phyloP scores from a whole-genome alignment of 2,113 vertebrate species.

The Siniperca chuatsi region DNA sequence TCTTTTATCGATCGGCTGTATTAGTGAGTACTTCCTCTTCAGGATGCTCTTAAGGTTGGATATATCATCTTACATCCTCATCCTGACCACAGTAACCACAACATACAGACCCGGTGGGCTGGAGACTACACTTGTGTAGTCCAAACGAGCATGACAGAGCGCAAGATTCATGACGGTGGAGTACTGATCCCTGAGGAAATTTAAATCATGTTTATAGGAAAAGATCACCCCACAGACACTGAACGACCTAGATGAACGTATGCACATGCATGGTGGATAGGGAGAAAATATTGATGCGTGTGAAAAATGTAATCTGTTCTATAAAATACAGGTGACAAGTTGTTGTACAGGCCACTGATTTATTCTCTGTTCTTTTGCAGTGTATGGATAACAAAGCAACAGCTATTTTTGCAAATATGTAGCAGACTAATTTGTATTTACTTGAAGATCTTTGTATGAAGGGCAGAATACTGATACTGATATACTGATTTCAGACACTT shows the following conservation, averaged over 20 bases:
- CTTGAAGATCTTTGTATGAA: background rate
- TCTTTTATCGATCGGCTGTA: slow-evolving; percentile 30
- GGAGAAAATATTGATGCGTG: slow-evolving; percentile 8
- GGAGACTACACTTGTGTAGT: slow-evolving; percentile 1
- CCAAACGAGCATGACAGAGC: slow-evolving; percentile 48
- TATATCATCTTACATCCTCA: slow-evolving; percentile 63
- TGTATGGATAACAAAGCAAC: background rate
- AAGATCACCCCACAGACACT: slow-evolving; percentile 22
- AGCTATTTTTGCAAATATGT: background rate
- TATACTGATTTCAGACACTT: background rate
- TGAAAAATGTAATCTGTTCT: slow-evolving; percentile 9
- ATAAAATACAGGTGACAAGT: slow-evolving; percentile 5
- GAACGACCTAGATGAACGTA: background rate
- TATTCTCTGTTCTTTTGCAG: background rate
- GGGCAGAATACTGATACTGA: background rate
- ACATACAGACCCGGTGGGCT: slow-evolving; percentile 34
- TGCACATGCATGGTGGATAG: background rate
- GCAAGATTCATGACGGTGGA: slow-evolving; percentile 37
- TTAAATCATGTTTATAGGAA: slow-evolving; percentile 63
- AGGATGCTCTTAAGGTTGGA: slow-evolving; percentile 58
- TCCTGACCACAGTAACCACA: slow-evolving; percentile 60
- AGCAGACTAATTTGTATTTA: background rate
- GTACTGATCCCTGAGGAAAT: slow-evolving; percentile 65
- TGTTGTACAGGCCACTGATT: background rate
- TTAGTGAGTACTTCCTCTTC: slow-evolving; percentile 50